Conservation (phyloP, 2,113 vertebrate genomes). For the Pseudorhombus dupliciocellatus region DNA sequence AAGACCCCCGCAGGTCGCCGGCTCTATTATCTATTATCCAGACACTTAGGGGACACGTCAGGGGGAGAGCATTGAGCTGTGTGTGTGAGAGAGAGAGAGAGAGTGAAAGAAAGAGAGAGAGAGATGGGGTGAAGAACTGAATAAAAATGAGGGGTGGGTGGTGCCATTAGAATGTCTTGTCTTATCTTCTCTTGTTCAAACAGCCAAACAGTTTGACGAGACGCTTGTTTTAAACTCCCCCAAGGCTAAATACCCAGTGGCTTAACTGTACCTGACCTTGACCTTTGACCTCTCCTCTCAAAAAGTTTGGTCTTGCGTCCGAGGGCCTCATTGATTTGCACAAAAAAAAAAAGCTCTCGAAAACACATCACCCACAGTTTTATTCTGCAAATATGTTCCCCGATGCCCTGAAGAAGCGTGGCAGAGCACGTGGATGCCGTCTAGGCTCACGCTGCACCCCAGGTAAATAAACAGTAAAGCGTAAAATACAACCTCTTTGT, state of each 20-base stretch:
- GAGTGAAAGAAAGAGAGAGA: constrained; percentile 24
- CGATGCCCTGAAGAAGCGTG: not conserved
- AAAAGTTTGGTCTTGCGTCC: not conserved
- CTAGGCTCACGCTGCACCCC: constrained; percentile 5
- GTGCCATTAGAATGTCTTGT: constrained; percentile 42
- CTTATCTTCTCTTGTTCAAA: constrained; percentile 37
- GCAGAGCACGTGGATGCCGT: not conserved
- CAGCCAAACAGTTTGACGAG: not conserved
- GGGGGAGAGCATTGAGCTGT: constrained; percentile 45
- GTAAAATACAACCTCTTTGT: constrained; percentile 37
- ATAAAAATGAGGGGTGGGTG: constrained; percentile 61
- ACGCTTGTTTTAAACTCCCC: too few species aligned
- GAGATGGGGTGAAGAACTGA: constrained; percentile 27
- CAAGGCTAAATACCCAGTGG: not conserved
- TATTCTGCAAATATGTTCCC: not conserved
- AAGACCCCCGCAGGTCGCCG: constrained; percentile 86
- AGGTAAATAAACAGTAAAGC: constrained; percentile 46
- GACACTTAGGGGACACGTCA: constrained; percentile 80
- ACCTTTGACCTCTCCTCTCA: constrained; percentile 50
- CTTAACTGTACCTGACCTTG: constrained; percentile 9
- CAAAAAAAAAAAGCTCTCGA: not conserved
- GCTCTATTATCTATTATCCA: constrained; percentile 87
- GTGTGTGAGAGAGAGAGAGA: not conserved
- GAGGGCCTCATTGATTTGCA: not conserved
- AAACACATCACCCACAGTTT: not conserved